phyloP scores from a whole-genome alignment of 2,797 vertebrate genomes.

The Okamejei kenojei region DNA sequence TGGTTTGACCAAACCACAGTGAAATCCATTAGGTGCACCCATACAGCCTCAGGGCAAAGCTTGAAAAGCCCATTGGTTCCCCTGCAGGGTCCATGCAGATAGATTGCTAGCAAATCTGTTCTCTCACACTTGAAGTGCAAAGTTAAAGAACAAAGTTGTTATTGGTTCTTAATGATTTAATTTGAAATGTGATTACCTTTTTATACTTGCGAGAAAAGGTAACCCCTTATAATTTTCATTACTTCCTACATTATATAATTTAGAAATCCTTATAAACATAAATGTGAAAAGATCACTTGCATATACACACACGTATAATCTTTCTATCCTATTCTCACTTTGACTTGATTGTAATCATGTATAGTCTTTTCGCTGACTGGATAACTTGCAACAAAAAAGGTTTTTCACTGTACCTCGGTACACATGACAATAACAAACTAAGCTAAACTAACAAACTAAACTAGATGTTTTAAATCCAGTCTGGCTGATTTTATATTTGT shows the following conservation, averaged over 20 bases:
- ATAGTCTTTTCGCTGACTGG: too few relatives aligned
- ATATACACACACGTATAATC: too few relatives aligned
- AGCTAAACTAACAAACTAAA: too few relatives aligned
- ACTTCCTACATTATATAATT: not conserved
- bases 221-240: not conserved
- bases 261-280: not conserved
- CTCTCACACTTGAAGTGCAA: not conserved
- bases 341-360: too few relatives aligned
- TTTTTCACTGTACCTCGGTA: too few relatives aligned
- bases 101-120: not conserved
- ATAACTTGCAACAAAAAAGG: too few relatives aligned
- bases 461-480: too few relatives aligned
- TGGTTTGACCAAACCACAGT: not conserved
- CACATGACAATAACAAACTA: too few relatives aligned
- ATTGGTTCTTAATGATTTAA: not conserved
- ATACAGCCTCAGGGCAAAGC: not conserved
- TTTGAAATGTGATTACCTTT: not conserved
- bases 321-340: too few relatives aligned
- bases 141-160: not conserved
- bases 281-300: not conserved
- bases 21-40: not conserved
- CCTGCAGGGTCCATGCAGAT: not conserved
- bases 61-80: not conserved
- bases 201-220: not conserved
- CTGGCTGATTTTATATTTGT: too few relatives aligned